Percentiles rank a stretch among this genome's conserved stretches.
Evolutionary conservation across 2,888 invertebrate species (phyloP).

Genomic region (Ariolimax columbianus): DNA sequence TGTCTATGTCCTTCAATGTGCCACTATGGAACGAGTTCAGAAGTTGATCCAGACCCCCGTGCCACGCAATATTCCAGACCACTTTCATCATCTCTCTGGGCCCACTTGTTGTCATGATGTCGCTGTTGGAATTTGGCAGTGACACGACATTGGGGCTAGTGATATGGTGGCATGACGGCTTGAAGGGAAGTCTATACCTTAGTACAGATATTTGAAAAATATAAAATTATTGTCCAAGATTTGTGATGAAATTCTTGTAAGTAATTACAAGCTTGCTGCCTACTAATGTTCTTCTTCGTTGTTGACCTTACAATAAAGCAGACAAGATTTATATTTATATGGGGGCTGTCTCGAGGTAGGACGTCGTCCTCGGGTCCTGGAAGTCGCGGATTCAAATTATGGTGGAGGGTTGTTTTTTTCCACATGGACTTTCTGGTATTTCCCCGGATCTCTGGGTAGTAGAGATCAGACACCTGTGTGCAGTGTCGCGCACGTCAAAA

Average conservation of each 20-base stretch:
- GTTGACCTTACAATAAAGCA: neutral
- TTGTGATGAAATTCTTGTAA: neutral
- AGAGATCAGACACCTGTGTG: too few species aligned
- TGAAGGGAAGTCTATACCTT: conserved; percentile 74
- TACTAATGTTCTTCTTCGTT: too few species aligned
- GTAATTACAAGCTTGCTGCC: too few species aligned
- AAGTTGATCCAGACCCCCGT: conserved; percentile 70
- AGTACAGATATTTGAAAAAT: neutral
- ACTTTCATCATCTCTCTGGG: conserved; percentile 72
- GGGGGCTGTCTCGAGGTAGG: too few species aligned
- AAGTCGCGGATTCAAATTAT: too few species aligned
- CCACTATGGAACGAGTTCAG: conserved; percentile 58
- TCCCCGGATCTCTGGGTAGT: too few species aligned
- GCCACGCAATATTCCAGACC: conserved; percentile 76
- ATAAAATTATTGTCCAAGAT: neutral
- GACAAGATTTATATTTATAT: neutral
- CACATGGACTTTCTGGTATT: too few species aligned
- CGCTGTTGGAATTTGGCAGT: conserved; percentile 65
- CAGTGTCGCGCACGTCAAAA: too few species aligned
- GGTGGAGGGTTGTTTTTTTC: too few species aligned
- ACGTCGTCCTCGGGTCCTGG: too few species aligned
- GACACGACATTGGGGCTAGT: conserved; percentile 67
- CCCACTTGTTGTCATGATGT: conserved; percentile 61
- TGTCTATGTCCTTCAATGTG: conserved; percentile 2
- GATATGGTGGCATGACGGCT: conserved; percentile 67